Evolutionary conservation across 2,113 vertebrate genomes (phyloP).

Genomic region (Erinaceus europaeus): DNA sequence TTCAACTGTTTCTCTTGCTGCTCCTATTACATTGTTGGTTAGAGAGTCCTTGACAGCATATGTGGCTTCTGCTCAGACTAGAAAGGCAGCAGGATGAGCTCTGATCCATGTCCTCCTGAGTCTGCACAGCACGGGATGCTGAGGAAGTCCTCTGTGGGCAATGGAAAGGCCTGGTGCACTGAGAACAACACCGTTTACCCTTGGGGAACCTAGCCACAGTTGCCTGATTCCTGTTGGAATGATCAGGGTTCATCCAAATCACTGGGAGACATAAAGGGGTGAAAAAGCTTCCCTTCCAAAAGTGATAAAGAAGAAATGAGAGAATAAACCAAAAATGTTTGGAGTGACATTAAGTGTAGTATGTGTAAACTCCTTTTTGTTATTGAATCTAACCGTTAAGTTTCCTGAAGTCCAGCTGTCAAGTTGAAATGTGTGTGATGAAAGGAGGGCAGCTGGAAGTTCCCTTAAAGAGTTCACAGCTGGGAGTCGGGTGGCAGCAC

Average conservation of each 20-base stretch:
- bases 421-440: conserved; percentile 54
- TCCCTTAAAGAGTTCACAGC: conserved; percentile 73
- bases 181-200: background rate
- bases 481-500: too few relatives aligned
- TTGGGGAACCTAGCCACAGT: conserved; percentile 1
- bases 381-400: conserved; percentile 73
- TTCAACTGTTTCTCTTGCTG: background rate
- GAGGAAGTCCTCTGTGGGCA: background rate
- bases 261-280: conserved; percentile 38
- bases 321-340: conserved; percentile 57
- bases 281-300: conserved; percentile 43
- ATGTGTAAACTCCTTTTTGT: conserved; percentile 77
- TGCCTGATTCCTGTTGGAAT: conserved; percentile 32
- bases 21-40: background rate
- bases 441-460: conserved; percentile 19
- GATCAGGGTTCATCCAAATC: conserved; percentile 35
- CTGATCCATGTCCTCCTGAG: background rate
- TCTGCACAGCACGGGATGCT: background rate
- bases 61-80: background rate
- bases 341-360: conserved; percentile 72
- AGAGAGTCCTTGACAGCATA: background rate
- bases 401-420: conserved; percentile 71
- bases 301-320: conserved; percentile 35
- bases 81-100: background rate
- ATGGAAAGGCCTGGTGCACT: background rate